Conservation (phyloP, 1,140 invertebrate species). For the Ips typographus region DNA sequence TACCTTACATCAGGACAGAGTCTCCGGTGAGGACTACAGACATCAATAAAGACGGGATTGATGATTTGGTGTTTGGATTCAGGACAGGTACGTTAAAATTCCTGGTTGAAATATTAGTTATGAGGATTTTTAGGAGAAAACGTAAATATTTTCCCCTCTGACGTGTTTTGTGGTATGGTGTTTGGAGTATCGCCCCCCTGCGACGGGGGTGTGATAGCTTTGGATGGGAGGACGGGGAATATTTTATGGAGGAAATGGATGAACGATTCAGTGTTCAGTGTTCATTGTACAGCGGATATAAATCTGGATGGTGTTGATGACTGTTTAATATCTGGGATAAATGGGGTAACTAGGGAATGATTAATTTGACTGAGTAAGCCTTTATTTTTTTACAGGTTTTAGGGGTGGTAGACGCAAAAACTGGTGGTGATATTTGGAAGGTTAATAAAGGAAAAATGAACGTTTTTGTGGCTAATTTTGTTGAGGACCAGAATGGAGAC, state of each 20-base stretch:
- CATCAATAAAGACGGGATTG: conserved; percentile 71
- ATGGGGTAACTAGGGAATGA: conserved; percentile 60
- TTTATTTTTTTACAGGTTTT: conserved; percentile 58
- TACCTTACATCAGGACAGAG: conserved; percentile 76
- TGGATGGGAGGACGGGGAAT: conserved; percentile 71
- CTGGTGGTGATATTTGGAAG: conserved; percentile 70
- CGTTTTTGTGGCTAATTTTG: conserved; percentile 69
- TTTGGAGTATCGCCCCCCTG: conserved; percentile 66
- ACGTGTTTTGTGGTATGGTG: conserved; percentile 65
- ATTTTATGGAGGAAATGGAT: conserved; percentile 78
- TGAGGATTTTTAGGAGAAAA: conserved; percentile 41
- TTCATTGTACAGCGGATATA: conserved; percentile 75
- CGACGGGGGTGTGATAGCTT: conserved; percentile 73
- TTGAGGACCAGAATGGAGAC: conserved; percentile 74
- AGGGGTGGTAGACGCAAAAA: conserved; percentile 66
- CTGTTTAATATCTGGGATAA: conserved; percentile 72
- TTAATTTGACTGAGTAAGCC: background rate
- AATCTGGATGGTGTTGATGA: conserved; percentile 70
- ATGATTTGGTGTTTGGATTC: conserved; percentile 79
- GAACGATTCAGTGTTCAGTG: conserved; percentile 70
- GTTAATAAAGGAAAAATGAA: conserved; percentile 57
- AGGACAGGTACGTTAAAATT: conserved; percentile 64
- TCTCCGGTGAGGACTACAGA: conserved; percentile 71
- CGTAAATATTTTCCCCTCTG: conserved; percentile 41
- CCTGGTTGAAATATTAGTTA: background rate